phyloP scores from a whole-genome alignment of 2,797 vertebrate genomes.

The Zenarchopterus dispar region DNA sequence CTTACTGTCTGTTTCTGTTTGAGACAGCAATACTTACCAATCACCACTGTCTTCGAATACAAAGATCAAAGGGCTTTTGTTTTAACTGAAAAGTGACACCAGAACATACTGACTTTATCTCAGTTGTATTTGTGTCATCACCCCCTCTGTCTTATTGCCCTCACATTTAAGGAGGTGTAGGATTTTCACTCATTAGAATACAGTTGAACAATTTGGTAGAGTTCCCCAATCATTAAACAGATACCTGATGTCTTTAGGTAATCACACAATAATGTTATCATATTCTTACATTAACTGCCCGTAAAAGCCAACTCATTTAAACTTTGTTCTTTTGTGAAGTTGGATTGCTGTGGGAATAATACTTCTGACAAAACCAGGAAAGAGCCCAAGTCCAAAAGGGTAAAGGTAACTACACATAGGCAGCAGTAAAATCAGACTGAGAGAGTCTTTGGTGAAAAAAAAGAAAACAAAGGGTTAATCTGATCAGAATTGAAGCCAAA shows the following conservation, averaged over 20 bases:
- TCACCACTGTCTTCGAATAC: neutral
- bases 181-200: neutral
- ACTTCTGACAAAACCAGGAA: conserved; percentile 19
- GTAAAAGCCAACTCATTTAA: conserved; percentile 32
- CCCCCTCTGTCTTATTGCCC: neutral
- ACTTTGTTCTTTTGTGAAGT: conserved; percentile 60
- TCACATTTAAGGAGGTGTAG: neutral
- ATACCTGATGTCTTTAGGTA: conserved; percentile 16
- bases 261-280: conserved; percentile 41
- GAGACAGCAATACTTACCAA: conserved; percentile 9
- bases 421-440: neutral
- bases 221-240: neutral
- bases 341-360: conserved; percentile 20
- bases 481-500: neutral
- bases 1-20: conserved; percentile 10
- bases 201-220: neutral
- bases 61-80: conserved; percentile 20
- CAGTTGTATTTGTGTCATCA: neutral
- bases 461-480: neutral
- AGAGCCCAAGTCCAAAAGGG: conserved; percentile 37
- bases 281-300: conserved; percentile 28
- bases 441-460: neutral
- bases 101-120: neutral
- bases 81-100: neutral
- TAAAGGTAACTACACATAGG: conserved; percentile 39